Evolutionary conservation across 2,888 invertebrate genomes (phyloP), one percentile per base, ranked within the genome.

Genomic region (Euproctis similis): DNA sequence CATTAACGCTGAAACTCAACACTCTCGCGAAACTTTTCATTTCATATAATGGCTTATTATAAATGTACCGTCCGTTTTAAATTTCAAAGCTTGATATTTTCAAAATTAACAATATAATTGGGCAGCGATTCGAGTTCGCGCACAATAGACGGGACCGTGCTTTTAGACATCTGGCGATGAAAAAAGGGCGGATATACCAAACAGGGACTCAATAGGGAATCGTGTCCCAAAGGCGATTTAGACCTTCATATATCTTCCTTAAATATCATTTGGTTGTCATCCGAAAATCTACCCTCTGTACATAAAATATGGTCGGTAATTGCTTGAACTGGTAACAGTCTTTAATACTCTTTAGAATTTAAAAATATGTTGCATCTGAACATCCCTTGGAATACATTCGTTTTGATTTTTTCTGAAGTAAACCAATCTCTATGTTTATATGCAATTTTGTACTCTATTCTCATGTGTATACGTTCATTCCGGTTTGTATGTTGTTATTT

Each of bases 71-170:
- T 55, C 54, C 69, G 81, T 78, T 75, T 80, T 64, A 67, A 67
- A 75, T 81, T 80, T 76, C 78, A 74, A 75, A 61, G 71, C 65
- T 67, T 70, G 69, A 76, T 80, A 80, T 81, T 82, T 76, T 77
- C 60, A 65, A 80, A 80, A 84, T 84, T 84, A 82, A 84, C 82
- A 82, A 81, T 80, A 82, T 82, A 84, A 84, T 82, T 82, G 84
- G 81, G 80, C 71, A 81, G 64, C 73, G 75, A 63, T 60, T 64
- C 68, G 70, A 64, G 60, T 50, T 53, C 47, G 48, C 36, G 35
- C 52, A 76, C 73, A 76, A 77, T 66, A 59, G 52, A 36, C 39
- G 55, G n/a, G n/a, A 30, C 29, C 32, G 26, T 51, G 51, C 65
- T 66, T 63, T 58, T 59, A 69, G 64, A 76, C 84, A 82, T 81